Conservation (phyloP, 2,888 invertebrate genomes). For the Hydroisotoma schaefferi region DNA sequence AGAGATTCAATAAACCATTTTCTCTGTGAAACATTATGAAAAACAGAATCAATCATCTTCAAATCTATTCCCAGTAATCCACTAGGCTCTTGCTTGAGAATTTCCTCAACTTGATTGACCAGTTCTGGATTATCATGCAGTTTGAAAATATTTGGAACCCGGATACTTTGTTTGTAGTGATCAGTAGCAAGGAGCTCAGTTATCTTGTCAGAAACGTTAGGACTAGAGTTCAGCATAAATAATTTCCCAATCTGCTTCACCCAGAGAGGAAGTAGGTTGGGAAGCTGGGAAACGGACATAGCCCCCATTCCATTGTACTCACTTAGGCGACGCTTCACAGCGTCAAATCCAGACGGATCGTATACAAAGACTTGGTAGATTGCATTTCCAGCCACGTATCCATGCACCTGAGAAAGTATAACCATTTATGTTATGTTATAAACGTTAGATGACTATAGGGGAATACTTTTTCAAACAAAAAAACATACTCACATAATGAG, state of each 20-base stretch:
- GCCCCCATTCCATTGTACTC: slow-evolving; percentile 16
- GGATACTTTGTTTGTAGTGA: neutral
- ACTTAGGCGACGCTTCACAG: slow-evolving; percentile 62
- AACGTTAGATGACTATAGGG: too few species aligned
- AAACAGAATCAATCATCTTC: slow-evolving; percentile 71
- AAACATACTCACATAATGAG: slow-evolving; percentile 30
- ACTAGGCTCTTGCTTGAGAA: slow-evolving; percentile 22
- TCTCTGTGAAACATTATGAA: slow-evolving; percentile 68
- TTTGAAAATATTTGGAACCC: slow-evolving; percentile 30
- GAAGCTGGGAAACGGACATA: slow-evolving; percentile 16
- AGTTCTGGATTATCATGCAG: slow-evolving; percentile 34
- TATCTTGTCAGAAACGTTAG: slow-evolving; percentile 19
- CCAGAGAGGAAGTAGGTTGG: slow-evolving; percentile 26
- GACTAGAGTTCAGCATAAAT: slow-evolving; percentile 28
- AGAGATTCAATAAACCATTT: slow-evolving; percentile 82
- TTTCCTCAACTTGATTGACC: slow-evolving; percentile 22
- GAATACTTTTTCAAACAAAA: neutral
- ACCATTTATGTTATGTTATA: neutral
- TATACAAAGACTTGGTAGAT: slow-evolving; percentile 80
- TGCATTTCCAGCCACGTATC: slow-evolving; percentile 67
- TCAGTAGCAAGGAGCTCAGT: slow-evolving; percentile 18
- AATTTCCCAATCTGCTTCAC: slow-evolving; percentile 37
- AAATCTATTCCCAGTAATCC: slow-evolving; percentile 73
- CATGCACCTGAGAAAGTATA: slow-evolving; percentile 23
- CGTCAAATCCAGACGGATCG: slow-evolving; percentile 70